These are phyloP conservation scores for Corythaeola cristata DNA, from an alignment of 2,113 vertebrate genomes.

Conservation along the genomic window DNA sequence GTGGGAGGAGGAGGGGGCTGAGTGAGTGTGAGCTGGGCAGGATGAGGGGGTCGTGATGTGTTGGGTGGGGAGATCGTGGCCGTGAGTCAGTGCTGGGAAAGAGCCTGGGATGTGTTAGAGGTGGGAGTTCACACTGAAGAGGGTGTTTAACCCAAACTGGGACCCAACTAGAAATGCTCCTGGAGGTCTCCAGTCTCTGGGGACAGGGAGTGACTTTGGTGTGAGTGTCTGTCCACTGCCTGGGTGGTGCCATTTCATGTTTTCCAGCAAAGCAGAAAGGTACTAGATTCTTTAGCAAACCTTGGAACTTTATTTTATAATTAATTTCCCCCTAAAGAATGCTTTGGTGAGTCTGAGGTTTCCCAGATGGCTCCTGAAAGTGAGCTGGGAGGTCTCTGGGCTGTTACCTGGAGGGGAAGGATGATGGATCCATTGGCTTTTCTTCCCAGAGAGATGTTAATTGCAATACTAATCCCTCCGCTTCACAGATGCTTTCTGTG, in stretches of 20 bases:
- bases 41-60: background rate
- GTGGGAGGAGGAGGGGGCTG: background rate
- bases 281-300: background rate
- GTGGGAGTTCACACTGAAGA: background rate
- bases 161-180: background rate
- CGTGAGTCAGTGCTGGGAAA: background rate
- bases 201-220: background rate
- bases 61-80: background rate
- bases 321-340: background rate
- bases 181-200: background rate
- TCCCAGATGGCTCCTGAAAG: background rate
- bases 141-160: background rate
- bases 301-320: background rate
- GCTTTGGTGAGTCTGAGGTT: background rate
- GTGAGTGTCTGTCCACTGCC: background rate
- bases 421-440: background rate
- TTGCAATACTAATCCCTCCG: background rate
- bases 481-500: background rate
- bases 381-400: background rate
- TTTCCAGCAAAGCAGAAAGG: background rate
- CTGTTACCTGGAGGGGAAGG: background rate
- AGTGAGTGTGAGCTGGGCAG: fast-evolving
- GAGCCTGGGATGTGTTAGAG: background rate
- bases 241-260: background rate
- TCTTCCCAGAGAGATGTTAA: background rate